phyloP scores from a whole-genome alignment of 1,140 invertebrate genomes.

The Anadara kagoshimensis region DNA sequence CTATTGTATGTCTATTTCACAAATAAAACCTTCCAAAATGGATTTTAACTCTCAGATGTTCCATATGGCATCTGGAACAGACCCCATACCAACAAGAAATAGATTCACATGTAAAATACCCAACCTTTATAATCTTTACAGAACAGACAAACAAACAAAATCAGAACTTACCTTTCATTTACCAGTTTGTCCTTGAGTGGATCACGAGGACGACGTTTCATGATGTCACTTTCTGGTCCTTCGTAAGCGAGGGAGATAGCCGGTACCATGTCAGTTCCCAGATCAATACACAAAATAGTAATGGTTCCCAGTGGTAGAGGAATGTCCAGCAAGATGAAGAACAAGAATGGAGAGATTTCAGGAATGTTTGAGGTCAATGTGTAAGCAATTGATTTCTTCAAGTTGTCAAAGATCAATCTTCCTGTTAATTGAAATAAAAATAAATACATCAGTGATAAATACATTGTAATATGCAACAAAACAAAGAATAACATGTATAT shows the following conservation, averaged over 20 bases:
- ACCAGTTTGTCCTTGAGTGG: conserved; percentile 95
- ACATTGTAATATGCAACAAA: background rate
- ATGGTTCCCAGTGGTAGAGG: conserved; percentile 98
- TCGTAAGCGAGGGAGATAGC: conserved; percentile 99
- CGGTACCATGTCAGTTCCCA: conserved; percentile 99
- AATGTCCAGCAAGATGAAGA: conserved; percentile 97
- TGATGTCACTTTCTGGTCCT: conserved; percentile 97
- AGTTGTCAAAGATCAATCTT: conserved; percentile 98
- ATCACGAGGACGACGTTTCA: conserved; percentile 96
- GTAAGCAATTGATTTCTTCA: conserved; percentile 99
- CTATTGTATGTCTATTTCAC: too few species aligned
- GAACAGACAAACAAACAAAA: too few species aligned
- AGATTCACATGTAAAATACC: too few species aligned
- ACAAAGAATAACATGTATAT: too few species aligned
- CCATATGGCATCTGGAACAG: too few species aligned
- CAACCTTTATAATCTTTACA: too few species aligned
- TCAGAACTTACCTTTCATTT: conserved; percentile 82
- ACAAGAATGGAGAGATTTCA: conserved; percentile 98
- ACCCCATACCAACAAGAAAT: background rate
- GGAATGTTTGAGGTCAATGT: conserved; percentile 99
- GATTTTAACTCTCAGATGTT: too few species aligned
- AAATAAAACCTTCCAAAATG: too few species aligned
- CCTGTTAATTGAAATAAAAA: conserved; percentile 69
- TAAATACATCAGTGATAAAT: background rate
- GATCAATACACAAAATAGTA: conserved; percentile 99